Percentiles rank a stretch among this genome's conserved stretches.
Conservation (phyloP, 2,888 invertebrate species). For the Ochropleura plecta region DNA sequence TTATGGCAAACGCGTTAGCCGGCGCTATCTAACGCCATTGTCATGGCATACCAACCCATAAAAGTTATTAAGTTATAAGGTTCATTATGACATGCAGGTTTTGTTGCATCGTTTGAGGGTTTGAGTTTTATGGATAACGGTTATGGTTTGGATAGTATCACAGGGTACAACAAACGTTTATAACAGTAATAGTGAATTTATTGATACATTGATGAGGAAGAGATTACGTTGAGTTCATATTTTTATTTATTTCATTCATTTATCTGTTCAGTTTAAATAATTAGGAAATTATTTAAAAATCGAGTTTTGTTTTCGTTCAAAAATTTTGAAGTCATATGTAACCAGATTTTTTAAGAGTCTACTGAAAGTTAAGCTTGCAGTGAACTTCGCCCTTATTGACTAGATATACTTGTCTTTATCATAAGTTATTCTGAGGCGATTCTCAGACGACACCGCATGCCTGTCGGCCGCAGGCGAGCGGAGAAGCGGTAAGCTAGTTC, state of each 20-base stretch:
- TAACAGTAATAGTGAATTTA: not conserved
- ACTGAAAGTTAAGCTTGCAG: not conserved
- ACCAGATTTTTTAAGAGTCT: not conserved
- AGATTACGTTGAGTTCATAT: not conserved
- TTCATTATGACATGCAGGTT: conserved; percentile 39
- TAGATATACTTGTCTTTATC: not conserved
- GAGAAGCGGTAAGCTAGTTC: too few species aligned
- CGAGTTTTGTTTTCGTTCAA: conserved; percentile 8
- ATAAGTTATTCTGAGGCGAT: not conserved
- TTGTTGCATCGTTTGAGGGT: conserved; percentile 19
- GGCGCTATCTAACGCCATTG: conserved; percentile 47
- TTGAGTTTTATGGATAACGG: conserved; percentile 11
- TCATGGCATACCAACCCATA: conserved; percentile 44
- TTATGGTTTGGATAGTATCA: not conserved
- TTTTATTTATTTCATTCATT: too few species aligned
- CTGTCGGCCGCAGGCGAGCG: not conserved
- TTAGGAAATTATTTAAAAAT: not conserved
- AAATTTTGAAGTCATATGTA: not conserved
- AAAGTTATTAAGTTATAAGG: conserved; percentile 50
- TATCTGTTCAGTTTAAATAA: not conserved
- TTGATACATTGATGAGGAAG: conserved; percentile 1
- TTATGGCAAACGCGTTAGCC: conserved; percentile 46
- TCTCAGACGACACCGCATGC: not conserved
- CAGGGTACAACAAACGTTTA: conserved; percentile 1
- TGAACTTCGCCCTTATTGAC: not conserved